Evolutionary conservation across 2,888 invertebrate genomes (phyloP).

Genomic region (Bruchidius siliquastri): DNA sequence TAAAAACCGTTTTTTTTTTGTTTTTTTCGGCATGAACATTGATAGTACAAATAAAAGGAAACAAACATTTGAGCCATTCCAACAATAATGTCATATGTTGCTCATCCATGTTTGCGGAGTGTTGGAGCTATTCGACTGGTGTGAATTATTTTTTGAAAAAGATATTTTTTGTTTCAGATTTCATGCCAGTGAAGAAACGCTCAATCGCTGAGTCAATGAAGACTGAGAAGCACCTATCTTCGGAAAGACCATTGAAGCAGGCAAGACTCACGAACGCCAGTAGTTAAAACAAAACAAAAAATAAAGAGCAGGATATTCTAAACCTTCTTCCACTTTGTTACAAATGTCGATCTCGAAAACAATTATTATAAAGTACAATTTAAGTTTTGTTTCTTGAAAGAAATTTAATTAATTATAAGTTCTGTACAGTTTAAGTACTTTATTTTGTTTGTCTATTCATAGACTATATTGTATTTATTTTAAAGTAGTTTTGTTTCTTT

Average conservation of each 20-base stretch:
- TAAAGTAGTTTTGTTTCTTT: slow-evolving; percentile 28
- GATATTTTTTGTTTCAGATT: slow-evolving; percentile 57
- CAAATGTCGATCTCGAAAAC: slow-evolving; percentile 35
- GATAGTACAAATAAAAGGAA: too few species aligned
- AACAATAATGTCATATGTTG: not conserved
- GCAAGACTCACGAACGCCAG: slow-evolving; percentile 41
- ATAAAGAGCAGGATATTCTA: slow-evolving; percentile 2
- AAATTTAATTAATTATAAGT: slow-evolving; percentile 33
- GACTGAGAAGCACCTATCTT: not conserved
- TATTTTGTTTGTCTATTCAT: slow-evolving; percentile 36
- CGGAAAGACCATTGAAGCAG: slow-evolving; percentile 49
- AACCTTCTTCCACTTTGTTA: slow-evolving; percentile 34
- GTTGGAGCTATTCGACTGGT: too few species aligned
- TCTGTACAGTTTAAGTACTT: slow-evolving; percentile 33
- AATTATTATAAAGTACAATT: slow-evolving; percentile 35
- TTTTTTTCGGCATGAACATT: too few species aligned
- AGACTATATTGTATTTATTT: slow-evolving; percentile 31
- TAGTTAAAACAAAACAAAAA: slow-evolving; percentile 13
- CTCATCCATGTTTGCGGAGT: too few species aligned
- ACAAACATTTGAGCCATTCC: not conserved
- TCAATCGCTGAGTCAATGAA: slow-evolving; percentile 46
- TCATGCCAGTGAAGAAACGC: slow-evolving; percentile 61
- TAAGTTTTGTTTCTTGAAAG: slow-evolving; percentile 35
- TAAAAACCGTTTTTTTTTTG: too few species aligned
- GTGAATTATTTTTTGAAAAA: slow-evolving; percentile 5